Percentiles rank a stretch among this genome's conserved stretches.
Evolutionary conservation across 1,140 invertebrate genomes (phyloP).

Genomic region (Pseudoatta argentina): DNA sequence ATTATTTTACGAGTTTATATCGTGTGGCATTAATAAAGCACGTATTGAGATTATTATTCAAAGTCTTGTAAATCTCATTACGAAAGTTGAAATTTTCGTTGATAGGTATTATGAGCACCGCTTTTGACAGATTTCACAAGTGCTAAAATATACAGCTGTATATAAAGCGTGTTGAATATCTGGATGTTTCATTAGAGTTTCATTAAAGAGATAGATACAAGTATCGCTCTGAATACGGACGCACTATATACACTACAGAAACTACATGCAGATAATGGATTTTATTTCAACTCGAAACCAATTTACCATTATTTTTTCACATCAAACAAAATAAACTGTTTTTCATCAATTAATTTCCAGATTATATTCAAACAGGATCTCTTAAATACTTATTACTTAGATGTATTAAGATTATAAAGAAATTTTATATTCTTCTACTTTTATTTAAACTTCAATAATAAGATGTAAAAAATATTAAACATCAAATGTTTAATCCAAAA

Average conservation of each 20-base stretch:
- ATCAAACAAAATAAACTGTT: neutral
- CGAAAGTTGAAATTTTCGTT: conserved; percentile 19
- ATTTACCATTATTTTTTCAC: conserved; percentile 4
- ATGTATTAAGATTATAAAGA: neutral
- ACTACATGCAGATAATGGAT: neutral
- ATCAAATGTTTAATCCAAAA: neutral
- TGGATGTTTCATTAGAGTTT: neutral
- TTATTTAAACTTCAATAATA: neutral
- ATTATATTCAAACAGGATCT: neutral
- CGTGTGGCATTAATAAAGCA: conserved; percentile 11
- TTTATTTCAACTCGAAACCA: neutral
- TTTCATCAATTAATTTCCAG: neutral
- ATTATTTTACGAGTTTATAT: conserved; percentile 35
- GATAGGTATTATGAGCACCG: conserved; percentile 11
- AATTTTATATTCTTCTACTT: neutral
- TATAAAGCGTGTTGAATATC: neutral
- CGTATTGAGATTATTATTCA: conserved; percentile 32
- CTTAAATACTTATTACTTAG: conserved; percentile 10
- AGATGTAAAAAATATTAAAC: neutral
- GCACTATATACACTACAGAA: neutral
- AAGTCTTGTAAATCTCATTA: conserved; percentile 23
- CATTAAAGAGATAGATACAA: neutral
- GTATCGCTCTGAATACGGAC: neutral
- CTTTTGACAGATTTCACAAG: conserved; percentile 13
- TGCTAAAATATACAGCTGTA: neutral